Conservation (phyloP, 2,797 vertebrate species). For the Helostoma temminkii region DNA sequence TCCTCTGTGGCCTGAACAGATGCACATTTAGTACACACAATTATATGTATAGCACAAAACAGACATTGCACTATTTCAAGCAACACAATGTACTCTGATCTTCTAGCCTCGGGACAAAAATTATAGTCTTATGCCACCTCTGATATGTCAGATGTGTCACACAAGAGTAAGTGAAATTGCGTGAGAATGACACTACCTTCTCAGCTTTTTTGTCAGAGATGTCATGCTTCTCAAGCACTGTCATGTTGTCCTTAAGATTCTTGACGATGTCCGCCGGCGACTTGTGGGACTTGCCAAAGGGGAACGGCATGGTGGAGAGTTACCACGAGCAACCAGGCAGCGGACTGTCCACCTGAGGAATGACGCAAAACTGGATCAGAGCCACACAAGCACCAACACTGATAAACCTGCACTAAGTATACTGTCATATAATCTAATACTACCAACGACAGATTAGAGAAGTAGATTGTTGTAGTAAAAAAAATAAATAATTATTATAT, state of each 20-base stretch:
- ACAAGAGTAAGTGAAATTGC: not conserved
- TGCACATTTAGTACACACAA: slow-evolving; percentile 2
- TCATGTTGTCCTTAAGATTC: slow-evolving; percentile 97
- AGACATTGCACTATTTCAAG: not conserved
- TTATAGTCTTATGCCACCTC: too few species aligned
- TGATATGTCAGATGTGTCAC: not conserved
- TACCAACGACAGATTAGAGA: too few species aligned
- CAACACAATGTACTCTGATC: not conserved
- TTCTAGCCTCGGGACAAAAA: too few species aligned
- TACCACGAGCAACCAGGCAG: slow-evolving; percentile 79
- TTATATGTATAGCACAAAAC: not conserved
- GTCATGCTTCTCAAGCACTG: slow-evolving; percentile 95
- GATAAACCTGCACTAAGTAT: not conserved
- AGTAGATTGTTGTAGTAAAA: not conserved
- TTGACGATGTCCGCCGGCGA: slow-evolving; percentile 98
- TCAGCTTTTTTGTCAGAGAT: slow-evolving; percentile 98
- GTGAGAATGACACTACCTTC: slow-evolving; percentile 84
- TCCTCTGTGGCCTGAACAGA: slow-evolving; percentile 92
- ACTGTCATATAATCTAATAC: not conserved
- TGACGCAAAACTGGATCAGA: slow-evolving; percentile 40
- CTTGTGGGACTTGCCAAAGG: slow-evolving; percentile 98
- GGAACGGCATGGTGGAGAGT: slow-evolving; percentile 94
- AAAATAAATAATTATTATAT: too few species aligned
- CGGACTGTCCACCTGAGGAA: slow-evolving; percentile 71
- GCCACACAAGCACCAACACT: not conserved